Base-by-base conservation (phyloP, 2,797 vertebrate species). In the Neomorphus geoffroyi region DNA sequence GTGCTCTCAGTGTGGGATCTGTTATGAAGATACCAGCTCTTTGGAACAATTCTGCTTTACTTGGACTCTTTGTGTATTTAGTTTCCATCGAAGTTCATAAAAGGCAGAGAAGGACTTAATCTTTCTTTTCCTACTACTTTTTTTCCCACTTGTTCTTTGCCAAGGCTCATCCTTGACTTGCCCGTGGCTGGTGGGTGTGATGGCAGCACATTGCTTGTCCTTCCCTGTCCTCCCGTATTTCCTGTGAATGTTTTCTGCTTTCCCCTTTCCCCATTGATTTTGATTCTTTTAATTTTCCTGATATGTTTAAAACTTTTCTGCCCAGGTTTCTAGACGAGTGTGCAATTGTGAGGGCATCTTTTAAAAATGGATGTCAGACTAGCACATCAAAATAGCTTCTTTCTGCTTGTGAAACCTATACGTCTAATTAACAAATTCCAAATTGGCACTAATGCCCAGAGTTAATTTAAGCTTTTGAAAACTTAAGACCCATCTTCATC, bases 401-500 rank as follows among this genome's bases (percentile, higher is more conserved):
- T 85, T 91, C 79, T 87, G 71, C 64, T 82, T 89, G 26, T 86
- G 82, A 90, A 94, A 83, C 50, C 27, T 80, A 43, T 83, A 73
- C 73, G 62, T 91, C 80, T 84, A 78, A 83, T 84, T 90, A 94
- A 80, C 37, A 58, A 91, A 75, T 33, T 88, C 62, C 61, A 69
- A 28, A 54, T 57, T 74, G 81, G 50, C 69, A 80, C 57, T 86
- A 75, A 91, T 73, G 54, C 28, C 73, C 71, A 62, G 65, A 75
- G 35, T 64, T 92, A 94, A 79, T 81, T 88, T 83, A 86, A 81
- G 53, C 51, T 75, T 92, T 54, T 32, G 73, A 67, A 81, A 88
- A 79, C 33, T n/a, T 32, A 46, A 90, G 41, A 81, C 66, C 32
- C 26, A 11, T 90, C 46, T 84, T 95, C 69, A 60, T 93, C 62